These are phyloP conservation scores for Enteromius unitaeniatus DNA, from an alignment of 2,797 vertebrate genomes.

Conservation along the genomic window DNA sequence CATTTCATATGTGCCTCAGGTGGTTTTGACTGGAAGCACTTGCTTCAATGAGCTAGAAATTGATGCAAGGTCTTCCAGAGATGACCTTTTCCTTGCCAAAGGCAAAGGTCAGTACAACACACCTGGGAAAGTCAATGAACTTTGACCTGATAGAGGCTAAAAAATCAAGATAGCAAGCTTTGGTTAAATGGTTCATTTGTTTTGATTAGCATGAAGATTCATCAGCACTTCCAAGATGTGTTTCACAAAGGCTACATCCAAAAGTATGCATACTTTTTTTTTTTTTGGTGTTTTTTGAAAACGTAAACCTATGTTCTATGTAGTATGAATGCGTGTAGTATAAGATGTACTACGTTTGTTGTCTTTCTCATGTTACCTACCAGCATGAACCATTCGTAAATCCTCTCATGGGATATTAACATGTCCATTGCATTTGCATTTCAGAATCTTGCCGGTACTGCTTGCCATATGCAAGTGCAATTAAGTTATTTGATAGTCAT, in stretches of 20 bases:
- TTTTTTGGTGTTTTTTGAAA: neutral
- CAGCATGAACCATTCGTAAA: neutral
- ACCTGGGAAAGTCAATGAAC: neutral
- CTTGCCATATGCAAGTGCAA: too few relatives aligned
- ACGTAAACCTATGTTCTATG: neutral
- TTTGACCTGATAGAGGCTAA: conserved; percentile 24
- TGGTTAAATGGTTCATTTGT: conserved; percentile 15
- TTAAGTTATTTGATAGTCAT: neutral
- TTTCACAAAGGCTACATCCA: neutral
- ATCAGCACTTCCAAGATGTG: neutral
- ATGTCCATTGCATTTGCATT: neutral
- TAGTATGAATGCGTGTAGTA: neutral
- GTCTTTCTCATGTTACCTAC: neutral
- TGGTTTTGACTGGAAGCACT: neutral
- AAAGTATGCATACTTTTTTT: neutral
- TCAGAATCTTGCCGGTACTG: neutral
- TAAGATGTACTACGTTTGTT: neutral
- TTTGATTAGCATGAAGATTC: conserved; percentile 7
- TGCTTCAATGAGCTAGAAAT: neutral
- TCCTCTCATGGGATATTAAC: neutral
- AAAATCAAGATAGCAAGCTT: conserved; percentile 18
- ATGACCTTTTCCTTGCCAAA: conserved; percentile 22
- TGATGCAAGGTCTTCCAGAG: conserved; percentile 11
- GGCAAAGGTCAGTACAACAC: conserved; percentile 13
- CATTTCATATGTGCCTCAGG: neutral